phyloP scores from a whole-genome alignment of 2,797 vertebrate species.

The Aplochiton taeniatus region DNA sequence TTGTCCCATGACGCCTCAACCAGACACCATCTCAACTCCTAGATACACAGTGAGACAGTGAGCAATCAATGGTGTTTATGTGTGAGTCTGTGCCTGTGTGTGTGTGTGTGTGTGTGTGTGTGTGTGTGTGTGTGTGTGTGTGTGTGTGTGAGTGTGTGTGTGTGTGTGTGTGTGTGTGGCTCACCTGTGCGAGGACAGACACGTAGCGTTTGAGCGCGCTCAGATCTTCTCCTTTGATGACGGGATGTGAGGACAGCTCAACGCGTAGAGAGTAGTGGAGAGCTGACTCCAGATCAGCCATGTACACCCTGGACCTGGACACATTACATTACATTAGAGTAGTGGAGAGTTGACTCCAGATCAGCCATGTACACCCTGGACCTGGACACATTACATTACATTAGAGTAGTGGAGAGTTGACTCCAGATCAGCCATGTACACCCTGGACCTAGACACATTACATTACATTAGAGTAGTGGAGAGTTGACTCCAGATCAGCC shows the following conservation, averaged over 20 bases:
- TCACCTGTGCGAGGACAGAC: constrained; percentile 83
- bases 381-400: not conserved
- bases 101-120: not conserved
- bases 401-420: too few relatives aligned
- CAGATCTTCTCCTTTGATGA: constrained; percentile 74
- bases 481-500: not conserved
- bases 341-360: too few relatives aligned
- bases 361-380: too few relatives aligned
- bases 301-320: constrained; percentile 85
- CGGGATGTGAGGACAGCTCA: constrained; percentile 75
- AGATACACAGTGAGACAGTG: too few relatives aligned
- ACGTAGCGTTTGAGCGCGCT: constrained; percentile 78
- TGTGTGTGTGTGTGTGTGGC: constrained; percentile 7
- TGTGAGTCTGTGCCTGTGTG: too few relatives aligned
- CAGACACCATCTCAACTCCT: too few relatives aligned
- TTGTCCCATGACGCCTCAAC: too few relatives aligned
- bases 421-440: too few relatives aligned
- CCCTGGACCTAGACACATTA: not conserved
- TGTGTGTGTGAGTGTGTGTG: not conserved
- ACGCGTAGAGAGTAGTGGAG: constrained; percentile 87
- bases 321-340: too few relatives aligned
- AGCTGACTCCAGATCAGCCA: constrained; percentile 89
- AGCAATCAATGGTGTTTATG: not conserved
- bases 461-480: not conserved
- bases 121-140: not conserved